Conservation (phyloP, 2,797 vertebrate species). For the Antennarius maculatus region DNA sequence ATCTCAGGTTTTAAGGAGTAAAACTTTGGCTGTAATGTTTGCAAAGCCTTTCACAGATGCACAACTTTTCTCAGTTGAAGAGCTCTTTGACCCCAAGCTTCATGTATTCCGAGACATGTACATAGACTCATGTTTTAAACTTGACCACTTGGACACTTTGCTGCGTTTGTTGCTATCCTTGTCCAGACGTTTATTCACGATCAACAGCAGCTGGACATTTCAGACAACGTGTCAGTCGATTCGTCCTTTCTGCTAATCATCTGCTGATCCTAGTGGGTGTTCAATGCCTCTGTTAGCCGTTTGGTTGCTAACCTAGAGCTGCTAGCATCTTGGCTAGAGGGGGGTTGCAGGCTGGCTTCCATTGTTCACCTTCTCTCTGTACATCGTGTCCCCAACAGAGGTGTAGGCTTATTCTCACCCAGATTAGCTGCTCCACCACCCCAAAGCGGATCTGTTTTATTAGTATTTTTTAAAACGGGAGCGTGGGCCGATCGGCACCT, state of each 20-base stretch:
- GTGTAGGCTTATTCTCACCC: constrained; percentile 22
- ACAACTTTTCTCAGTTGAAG: no score
- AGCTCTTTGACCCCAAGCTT: no score
- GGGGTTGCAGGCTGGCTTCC: constrained; percentile 47
- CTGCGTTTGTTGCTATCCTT: no score
- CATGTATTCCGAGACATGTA: no score
- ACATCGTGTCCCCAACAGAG: constrained; percentile 63
- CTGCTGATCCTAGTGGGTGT: no score
- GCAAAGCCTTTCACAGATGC: neutral
- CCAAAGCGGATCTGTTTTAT: constrained; percentile 2
- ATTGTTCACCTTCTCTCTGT: constrained; percentile 70
- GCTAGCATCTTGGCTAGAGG: constrained; percentile 1
- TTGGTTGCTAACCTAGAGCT: constrained; percentile 44
- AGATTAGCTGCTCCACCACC: constrained; percentile 32
- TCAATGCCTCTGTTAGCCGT: neutral
- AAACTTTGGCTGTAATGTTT: neutral
- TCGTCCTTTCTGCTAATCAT: no score
- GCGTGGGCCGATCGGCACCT: neutral
- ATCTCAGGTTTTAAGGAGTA: constrained; percentile 6
- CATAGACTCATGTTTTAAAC: no score
- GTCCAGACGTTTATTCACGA: no score
- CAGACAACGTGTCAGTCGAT: no score
- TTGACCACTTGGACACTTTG: no score
- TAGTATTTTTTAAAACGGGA: neutral
- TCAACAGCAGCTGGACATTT: no score